Evolutionary conservation across 2,797 vertebrate genomes (phyloP).

Genomic region (Takifugu rubripes): DNA sequence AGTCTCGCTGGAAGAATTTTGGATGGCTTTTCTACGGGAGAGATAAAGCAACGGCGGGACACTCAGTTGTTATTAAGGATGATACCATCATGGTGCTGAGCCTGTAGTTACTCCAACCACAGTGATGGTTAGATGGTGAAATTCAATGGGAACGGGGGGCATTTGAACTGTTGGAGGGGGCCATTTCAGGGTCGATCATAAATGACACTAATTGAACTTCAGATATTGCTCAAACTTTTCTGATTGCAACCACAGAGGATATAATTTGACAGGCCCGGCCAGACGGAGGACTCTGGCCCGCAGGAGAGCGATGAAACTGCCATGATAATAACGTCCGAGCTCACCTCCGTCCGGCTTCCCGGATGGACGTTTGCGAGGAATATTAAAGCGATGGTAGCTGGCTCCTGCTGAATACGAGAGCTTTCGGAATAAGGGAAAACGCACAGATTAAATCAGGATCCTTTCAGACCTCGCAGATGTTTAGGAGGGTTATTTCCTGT

Average conservation of each 20-base stretch:
- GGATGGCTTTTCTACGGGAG: slow-evolving; percentile 21
- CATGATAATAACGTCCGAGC: slow-evolving; percentile 28
- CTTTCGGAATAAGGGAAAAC: slow-evolving; percentile 21
- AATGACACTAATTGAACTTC: too few species aligned
- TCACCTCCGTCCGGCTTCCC: slow-evolving; percentile 15
- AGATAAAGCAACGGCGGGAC: slow-evolving; percentile 23
- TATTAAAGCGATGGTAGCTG: slow-evolving; percentile 26
- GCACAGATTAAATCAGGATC: not conserved
- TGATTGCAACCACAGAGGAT: too few species aligned
- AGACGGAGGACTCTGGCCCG: slow-evolving; percentile 11
- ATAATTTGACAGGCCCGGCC: too few species aligned
- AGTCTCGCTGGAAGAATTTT: slow-evolving; percentile 26
- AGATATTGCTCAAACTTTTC: too few species aligned
- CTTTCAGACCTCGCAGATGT: slow-evolving; percentile 5
- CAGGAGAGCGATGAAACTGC: slow-evolving; percentile 22
- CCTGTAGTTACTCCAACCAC: too few species aligned
- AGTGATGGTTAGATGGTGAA: too few species aligned
- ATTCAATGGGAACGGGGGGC: too few species aligned
- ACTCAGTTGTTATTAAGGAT: slow-evolving; percentile 8
- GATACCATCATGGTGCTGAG: too few species aligned
- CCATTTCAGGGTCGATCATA: too few species aligned
- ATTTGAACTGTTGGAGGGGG: too few species aligned
- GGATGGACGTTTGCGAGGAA: slow-evolving; percentile 31
- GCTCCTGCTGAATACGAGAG: slow-evolving; percentile 25
- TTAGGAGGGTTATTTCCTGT: too few species aligned